Evolutionary conservation across 2,113 vertebrate genomes (phyloP).

Genomic region (Morone chrysops): DNA sequence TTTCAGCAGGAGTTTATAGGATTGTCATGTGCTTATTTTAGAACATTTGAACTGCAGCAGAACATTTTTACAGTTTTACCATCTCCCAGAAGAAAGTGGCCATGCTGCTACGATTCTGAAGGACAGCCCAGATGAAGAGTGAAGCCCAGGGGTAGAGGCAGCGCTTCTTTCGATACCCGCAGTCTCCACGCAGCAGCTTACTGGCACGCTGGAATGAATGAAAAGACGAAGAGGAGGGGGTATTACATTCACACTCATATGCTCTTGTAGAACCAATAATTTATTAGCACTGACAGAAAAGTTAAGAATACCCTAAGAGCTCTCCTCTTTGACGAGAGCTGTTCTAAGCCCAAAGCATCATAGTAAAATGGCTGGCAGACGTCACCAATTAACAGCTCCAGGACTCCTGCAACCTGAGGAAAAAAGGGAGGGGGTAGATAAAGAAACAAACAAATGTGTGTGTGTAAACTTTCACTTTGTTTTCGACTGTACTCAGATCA

Average conservation of each 20-base stretch:
- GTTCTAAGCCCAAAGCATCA: slow-evolving; percentile 48
- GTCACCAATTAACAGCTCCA: slow-evolving; percentile 87
- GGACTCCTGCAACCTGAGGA: slow-evolving; percentile 82
- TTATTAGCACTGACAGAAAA: background rate
- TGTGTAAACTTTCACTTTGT: background rate
- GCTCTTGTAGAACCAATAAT: background rate
- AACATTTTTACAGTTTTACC: slow-evolving; percentile 77
- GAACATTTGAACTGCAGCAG: background rate
- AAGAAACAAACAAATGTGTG: background rate
- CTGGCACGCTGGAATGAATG: slow-evolving; percentile 55
- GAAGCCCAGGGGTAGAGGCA: slow-evolving; percentile 86
- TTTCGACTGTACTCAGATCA: background rate
- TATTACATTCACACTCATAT: background rate
- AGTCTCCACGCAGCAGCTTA: slow-evolving; percentile 60
- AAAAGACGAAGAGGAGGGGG: background rate
- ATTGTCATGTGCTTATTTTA: background rate
- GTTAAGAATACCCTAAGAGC: slow-evolving; percentile 72
- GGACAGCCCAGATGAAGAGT: slow-evolving; percentile 91
- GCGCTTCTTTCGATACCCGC: slow-evolving; percentile 12
- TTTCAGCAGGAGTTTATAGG: background rate
- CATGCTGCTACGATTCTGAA: slow-evolving; percentile 91
- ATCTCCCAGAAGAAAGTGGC: slow-evolving; percentile 93
- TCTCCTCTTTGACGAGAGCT: slow-evolving; percentile 59
- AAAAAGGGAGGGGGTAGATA: background rate
- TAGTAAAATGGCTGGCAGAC: slow-evolving; percentile 85